Conservation (phyloP, 2,888 invertebrate species). For the Laspeyria flexula region DNA sequence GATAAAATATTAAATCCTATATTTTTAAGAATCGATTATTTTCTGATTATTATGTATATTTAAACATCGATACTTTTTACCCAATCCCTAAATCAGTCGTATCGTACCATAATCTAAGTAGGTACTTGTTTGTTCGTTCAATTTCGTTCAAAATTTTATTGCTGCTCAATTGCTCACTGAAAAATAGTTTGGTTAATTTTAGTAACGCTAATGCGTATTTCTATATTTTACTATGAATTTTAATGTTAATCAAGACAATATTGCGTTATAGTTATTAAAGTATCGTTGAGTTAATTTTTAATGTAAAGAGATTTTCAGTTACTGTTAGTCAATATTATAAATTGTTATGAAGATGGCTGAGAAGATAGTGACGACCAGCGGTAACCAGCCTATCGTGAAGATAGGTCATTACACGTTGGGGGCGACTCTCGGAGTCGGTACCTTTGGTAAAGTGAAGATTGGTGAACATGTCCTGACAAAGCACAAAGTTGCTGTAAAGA, state of each 20-base stretch:
- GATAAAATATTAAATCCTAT: no score
- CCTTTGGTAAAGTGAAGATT: constrained; percentile 99
- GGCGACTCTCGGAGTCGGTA: constrained; percentile 95
- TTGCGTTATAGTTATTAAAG: constrained; percentile 11
- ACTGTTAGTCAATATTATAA: constrained; percentile 13
- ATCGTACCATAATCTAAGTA: no score
- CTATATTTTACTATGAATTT: constrained; percentile 25
- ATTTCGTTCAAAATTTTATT: no score
- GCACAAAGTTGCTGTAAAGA: constrained; percentile 99
- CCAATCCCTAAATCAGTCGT: no score
- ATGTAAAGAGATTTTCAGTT: constrained; percentile 38
- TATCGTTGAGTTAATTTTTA: constrained; percentile 16
- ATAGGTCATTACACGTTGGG: constrained; percentile 99
- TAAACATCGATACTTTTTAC: no score
- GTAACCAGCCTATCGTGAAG: constrained; percentile 93
- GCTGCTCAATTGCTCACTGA: no score
- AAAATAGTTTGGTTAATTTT: no score
- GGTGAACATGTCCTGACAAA: constrained; percentile 99
- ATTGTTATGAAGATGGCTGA: constrained; percentile 62
- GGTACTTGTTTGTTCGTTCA: no score
- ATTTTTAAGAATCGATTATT: no score
- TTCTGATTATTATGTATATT: no score
- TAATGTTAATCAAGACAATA: constrained; percentile 11
- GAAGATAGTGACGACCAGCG: constrained; percentile 71
- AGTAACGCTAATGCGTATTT: constrained; percentile 1